Evolutionary conservation across 2,888 invertebrate genomes (phyloP).

Genomic region (Clistopyga incitator): DNA sequence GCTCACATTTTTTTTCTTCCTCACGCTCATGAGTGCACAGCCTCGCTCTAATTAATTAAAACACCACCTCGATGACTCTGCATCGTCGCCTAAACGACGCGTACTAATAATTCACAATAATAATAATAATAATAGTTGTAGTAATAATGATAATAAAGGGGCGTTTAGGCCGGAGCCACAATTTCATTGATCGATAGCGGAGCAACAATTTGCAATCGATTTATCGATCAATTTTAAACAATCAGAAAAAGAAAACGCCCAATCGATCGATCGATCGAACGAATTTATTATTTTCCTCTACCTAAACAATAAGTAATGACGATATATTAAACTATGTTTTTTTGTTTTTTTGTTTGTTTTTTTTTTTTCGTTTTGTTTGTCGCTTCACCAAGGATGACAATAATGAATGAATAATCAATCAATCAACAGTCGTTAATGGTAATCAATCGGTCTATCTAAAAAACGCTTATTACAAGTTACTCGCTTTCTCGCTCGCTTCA

Average conservation of each 20-base stretch:
- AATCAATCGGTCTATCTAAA: slow-evolving; percentile 65
- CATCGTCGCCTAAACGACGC: slow-evolving; percentile 45
- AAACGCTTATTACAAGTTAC: slow-evolving; percentile 64
- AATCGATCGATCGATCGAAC: slow-evolving; percentile 59
- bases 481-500: slow-evolving; percentile 62
- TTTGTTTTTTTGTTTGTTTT: too few relatives aligned
- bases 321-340: slow-evolving; percentile 56
- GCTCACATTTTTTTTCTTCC: slow-evolving; percentile 38
- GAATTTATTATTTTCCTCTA: slow-evolving; percentile 63
- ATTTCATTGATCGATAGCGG: slow-evolving; percentile 22
- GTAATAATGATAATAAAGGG: slow-evolving; percentile 38
- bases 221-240: slow-evolving; percentile 15
- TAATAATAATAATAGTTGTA: slow-evolving; percentile 39
- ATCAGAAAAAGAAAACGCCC: slow-evolving; percentile 25
- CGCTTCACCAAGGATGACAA: slow-evolving; percentile 57
- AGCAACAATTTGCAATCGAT: slow-evolving; percentile 24
- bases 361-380: neutral
- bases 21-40: slow-evolving; percentile 59
- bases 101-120: slow-evolving; percentile 44
- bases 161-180: slow-evolving; percentile 3
- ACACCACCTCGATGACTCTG: slow-evolving; percentile 51
- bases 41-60: slow-evolving; percentile 60
- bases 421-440: slow-evolving; percentile 45
- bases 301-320: slow-evolving; percentile 63
- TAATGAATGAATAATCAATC: slow-evolving; percentile 52